A percentile compares a stretch with the other conserved stretches of the same genome.
Conservation (phyloP, 2,113 vertebrate genomes). For the Petroica traversi region DNA sequence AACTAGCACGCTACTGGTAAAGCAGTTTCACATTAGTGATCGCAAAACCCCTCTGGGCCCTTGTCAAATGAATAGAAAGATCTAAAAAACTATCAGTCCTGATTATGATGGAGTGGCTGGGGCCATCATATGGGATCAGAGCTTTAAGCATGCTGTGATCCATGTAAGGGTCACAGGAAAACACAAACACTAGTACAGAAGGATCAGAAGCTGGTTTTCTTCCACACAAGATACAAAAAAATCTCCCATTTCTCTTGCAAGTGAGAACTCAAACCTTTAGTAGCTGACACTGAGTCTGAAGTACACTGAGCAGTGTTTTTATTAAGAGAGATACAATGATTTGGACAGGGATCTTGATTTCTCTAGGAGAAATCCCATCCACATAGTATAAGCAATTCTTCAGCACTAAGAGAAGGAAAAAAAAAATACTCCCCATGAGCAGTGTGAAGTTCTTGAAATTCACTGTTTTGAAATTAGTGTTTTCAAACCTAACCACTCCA, state of each 20-base stretch:
- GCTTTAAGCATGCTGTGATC: background rate
- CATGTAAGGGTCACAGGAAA: background rate
- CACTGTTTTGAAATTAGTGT: background rate
- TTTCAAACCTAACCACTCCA: slow-evolving; percentile 5
- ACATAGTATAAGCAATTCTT: background rate
- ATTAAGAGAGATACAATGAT: background rate
- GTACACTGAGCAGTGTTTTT: background rate
- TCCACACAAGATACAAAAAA: fast-evolving
- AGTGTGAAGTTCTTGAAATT: background rate
- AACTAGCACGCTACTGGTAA: background rate
- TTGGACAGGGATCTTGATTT: background rate
- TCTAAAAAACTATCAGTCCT: background rate
- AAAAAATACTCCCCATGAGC: background rate
- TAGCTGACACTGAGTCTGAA: background rate
- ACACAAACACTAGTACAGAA: background rate
- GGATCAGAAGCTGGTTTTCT: background rate
- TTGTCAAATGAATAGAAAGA: background rate
- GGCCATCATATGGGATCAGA: background rate
- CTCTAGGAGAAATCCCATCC: background rate
- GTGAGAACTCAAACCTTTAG: background rate
- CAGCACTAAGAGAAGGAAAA: background rate
- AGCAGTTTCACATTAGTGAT: background rate
- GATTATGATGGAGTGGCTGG: background rate
- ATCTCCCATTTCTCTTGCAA: background rate
- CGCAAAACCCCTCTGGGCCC: background rate